phyloP scores from a whole-genome alignment of 2,888 invertebrate species.

The Podotricha telesiphe region DNA sequence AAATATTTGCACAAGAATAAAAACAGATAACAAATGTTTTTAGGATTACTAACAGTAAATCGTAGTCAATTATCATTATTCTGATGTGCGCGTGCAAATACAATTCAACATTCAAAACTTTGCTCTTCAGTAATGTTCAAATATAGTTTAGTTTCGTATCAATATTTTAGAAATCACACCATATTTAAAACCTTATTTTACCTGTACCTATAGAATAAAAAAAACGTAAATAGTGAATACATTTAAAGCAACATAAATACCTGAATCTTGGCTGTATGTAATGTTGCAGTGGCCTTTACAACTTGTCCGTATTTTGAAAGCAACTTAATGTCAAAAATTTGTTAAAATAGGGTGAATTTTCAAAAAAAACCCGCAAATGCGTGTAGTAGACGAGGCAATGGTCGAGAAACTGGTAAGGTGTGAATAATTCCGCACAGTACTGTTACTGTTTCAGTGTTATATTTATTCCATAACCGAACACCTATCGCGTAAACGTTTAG shows the following conservation, averaged over 20 bases:
- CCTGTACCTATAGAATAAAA: no score
- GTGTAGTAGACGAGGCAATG: slow-evolving; percentile 64
- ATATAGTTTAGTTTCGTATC: no score
- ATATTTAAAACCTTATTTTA: no score
- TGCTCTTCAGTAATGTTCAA: slow-evolving; percentile 51
- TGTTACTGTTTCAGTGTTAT: slow-evolving; percentile 66
- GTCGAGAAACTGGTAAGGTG: slow-evolving; percentile 60
- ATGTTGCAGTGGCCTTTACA: neutral
- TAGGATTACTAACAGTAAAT: neutral
- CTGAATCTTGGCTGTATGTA: slow-evolving; percentile 14
- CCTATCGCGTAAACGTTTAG: slow-evolving; percentile 37
- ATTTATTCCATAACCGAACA: slow-evolving; percentile 66
- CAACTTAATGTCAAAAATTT: slow-evolving; percentile 43
- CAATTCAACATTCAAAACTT: slow-evolving; percentile 31
- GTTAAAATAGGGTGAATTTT: slow-evolving; percentile 43
- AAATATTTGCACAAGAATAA: neutral
- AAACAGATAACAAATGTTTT: slow-evolving; percentile 3
- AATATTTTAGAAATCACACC: neutral
- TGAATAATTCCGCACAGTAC: slow-evolving; percentile 58
- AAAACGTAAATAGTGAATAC: no score
- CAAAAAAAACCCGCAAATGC: slow-evolving; percentile 61
- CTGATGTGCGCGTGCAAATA: slow-evolving; percentile 26
- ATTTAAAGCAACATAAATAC: slow-evolving; percentile 8
- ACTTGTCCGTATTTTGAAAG: slow-evolving; percentile 18
- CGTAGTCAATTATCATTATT: slow-evolving; percentile 1